phyloP scores from a whole-genome alignment of 2,797 vertebrate genomes.

The Limnodromus scolopaceus region DNA sequence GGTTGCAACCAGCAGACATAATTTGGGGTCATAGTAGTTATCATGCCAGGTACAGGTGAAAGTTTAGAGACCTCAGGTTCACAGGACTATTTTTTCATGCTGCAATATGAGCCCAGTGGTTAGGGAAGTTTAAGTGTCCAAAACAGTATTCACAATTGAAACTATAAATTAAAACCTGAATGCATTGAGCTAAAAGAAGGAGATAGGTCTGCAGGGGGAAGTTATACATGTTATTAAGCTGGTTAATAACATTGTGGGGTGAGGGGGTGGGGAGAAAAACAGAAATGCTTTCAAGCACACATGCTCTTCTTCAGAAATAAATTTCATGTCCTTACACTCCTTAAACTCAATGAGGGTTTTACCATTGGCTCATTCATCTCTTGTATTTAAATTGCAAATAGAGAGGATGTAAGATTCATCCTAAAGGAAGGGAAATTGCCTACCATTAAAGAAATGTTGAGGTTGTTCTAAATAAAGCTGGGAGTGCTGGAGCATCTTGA shows the following conservation, averaged over 20 bases:
- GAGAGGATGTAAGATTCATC: conserved; percentile 35
- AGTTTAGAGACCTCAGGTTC: neutral
- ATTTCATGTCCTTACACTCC: neutral
- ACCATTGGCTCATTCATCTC: conserved; percentile 6
- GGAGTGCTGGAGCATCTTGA: conserved; percentile 40
- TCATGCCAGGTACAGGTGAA: neutral
- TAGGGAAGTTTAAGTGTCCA: neutral
- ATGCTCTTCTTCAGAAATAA: neutral
- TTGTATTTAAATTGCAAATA: conserved; percentile 57
- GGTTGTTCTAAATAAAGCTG: conserved; percentile 64
- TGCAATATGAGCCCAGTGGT: neutral
- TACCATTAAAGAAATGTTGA: conserved; percentile 50
- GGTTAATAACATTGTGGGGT: neutral
- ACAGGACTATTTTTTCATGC: neutral
- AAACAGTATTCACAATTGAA: neutral
- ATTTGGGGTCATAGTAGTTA: neutral
- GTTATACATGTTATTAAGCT: neutral
- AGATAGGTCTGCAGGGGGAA: neutral
- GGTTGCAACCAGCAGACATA: neutral
- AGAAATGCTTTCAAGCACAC: neutral
- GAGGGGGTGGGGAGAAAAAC: neutral
- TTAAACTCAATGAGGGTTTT: conserved; percentile 10
- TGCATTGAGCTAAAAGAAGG: neutral
- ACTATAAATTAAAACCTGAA: conserved; percentile 8
- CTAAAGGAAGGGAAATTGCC: conserved; percentile 60